Evolutionary conservation across 1,140 invertebrate genomes (phyloP).

Genomic region (Apis laboriosa): DNA sequence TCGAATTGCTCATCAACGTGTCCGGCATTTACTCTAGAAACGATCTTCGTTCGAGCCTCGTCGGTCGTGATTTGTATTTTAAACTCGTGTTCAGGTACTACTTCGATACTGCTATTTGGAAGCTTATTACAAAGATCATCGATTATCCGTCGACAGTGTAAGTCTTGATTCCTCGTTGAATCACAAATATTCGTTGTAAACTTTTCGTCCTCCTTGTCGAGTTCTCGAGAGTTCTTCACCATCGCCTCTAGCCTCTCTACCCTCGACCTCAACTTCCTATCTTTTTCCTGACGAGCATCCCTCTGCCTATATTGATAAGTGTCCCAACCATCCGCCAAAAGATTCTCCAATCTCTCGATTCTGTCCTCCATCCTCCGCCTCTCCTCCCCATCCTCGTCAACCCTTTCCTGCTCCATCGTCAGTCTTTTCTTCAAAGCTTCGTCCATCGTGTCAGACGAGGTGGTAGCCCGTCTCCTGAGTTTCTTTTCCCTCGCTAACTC

Average conservation of each 20-base stretch:
- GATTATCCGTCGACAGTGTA: background rate
- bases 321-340: background rate
- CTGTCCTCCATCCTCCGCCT: slow-evolving; percentile 28
- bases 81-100: slow-evolving; percentile 25
- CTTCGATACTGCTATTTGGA: background rate
- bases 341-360: slow-evolving; percentile 44
- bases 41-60: background rate
- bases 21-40: background rate
- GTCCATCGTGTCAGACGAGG: slow-evolving; percentile 1
- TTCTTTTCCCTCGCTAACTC: slow-evolving; percentile 66
- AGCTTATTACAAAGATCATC: background rate
- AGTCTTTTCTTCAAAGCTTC: slow-evolving; percentile 25
- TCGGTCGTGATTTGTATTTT: background rate
- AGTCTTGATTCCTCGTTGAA: background rate
- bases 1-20: background rate
- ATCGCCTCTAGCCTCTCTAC: slow-evolving; percentile 44
- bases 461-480: background rate
- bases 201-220: background rate
- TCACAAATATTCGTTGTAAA: background rate
- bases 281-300: background rate
- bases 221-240: background rate
- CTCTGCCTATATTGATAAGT: background rate
- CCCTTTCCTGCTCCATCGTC: background rate
- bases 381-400: slow-evolving; percentile 14
- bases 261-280: slow-evolving; percentile 27